phyloP scores from a whole-genome alignment of 2,113 vertebrate genomes.

The human region DNA sequence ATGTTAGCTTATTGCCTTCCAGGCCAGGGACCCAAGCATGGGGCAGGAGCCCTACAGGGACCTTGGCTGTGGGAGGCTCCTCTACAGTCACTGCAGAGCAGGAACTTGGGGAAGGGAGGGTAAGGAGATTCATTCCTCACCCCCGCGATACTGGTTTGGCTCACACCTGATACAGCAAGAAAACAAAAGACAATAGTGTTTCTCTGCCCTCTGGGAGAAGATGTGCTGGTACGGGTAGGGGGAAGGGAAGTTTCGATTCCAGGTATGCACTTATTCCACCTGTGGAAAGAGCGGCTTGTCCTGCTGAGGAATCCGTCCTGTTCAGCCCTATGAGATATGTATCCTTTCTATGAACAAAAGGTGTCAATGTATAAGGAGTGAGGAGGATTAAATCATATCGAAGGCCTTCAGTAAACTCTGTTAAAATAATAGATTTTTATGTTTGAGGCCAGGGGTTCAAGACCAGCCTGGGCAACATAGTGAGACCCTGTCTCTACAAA shows the following conservation, averaged over 20 bases:
- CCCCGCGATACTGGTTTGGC: neutral
- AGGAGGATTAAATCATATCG: neutral
- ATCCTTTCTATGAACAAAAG: neutral
- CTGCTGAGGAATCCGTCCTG: neutral
- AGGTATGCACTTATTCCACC: neutral
- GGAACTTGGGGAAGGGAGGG: neutral
- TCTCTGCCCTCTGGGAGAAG: neutral
- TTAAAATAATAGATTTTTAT: neutral
- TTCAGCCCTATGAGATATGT: neutral
- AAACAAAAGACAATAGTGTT: neutral
- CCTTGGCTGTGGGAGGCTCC: neutral
- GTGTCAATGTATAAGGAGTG: neutral
- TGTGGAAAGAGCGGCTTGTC: neutral
- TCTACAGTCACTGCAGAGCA: fast-evolving
- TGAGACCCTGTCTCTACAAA: neutral
- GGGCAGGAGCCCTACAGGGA: neutral
- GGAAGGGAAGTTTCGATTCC: neutral
- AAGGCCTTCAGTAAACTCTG: neutral
- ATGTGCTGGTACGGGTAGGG: neutral
- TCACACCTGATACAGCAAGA: neutral
- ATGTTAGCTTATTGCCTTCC: neutral
- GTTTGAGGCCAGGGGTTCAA: neutral
- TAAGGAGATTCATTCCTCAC: neutral
- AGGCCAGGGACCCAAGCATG: too few relatives aligned
- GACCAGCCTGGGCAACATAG: neutral